phyloP scores from a whole-genome alignment of 1,140 invertebrate genomes.

The Drosophila ohnishii region DNA sequence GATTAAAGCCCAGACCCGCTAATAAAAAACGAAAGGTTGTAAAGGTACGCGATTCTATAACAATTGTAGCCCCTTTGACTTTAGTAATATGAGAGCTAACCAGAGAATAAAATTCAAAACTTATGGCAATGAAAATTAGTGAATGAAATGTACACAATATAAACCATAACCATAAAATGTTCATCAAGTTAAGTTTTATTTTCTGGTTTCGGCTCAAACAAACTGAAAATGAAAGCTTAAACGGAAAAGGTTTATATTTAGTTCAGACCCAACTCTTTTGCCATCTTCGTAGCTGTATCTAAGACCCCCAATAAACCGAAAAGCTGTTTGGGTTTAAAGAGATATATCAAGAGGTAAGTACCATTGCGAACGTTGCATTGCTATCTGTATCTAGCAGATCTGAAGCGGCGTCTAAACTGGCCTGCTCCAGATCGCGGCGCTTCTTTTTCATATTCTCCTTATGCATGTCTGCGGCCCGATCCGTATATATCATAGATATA shows the following conservation, averaged over 20 bases:
- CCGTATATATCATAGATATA: slow-evolving; percentile 78
- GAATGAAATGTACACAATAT: not conserved
- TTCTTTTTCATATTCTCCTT: slow-evolving; percentile 96
- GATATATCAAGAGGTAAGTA: slow-evolving; percentile 83
- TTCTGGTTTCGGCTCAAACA: not conserved
- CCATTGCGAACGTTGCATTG: slow-evolving; percentile 93
- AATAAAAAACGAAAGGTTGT: not conserved
- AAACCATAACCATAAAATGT: too few species aligned
- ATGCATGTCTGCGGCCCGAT: slow-evolving; percentile 86
- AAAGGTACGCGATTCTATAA: not conserved
- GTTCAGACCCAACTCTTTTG: not conserved
- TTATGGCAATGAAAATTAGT: not conserved
- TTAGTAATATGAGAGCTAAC: not conserved
- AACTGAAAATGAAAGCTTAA: not conserved
- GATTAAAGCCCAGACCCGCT: not conserved
- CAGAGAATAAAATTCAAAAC: not conserved
- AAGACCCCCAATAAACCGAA: slow-evolving; percentile 34
- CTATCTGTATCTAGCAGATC: slow-evolving; percentile 92
- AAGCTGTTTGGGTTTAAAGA: slow-evolving; percentile 26
- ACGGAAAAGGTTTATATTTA: not conserved
- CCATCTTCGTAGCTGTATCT: not conserved
- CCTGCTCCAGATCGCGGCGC: slow-evolving; percentile 92
- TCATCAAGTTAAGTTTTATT: not conserved
- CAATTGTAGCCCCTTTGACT: not conserved
- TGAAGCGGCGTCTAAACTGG: slow-evolving; percentile 91